Base-by-base conservation (phyloP, 2,888 invertebrate genomes). In the Pristionchus arcanus region DNA sequence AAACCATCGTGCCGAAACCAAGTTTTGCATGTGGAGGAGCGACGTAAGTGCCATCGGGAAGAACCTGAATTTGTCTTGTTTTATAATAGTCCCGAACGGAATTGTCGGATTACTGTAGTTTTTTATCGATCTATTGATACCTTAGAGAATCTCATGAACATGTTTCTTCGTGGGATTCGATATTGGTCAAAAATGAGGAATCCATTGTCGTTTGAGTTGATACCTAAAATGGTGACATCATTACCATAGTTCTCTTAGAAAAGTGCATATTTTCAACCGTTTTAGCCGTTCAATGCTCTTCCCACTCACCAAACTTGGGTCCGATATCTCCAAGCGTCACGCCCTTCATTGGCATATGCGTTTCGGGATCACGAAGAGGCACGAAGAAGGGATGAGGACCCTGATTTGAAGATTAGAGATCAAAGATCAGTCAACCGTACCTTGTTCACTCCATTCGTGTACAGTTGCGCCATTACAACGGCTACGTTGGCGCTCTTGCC, bases 261-360 rank as follows among this genome's bases (percentile, higher is more conserved):
- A 42, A 42, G 9, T 42, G n/a, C n/a, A 42, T 42, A 42, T 42
- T 9, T 49, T 49, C n/a, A 49, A 0, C 3, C 42, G 42, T 49
- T 7, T 49, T 49, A 49, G 4, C 42, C 63, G 13, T 31, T 71
- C 31, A 31, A 9, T 9, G 21, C 1, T 63, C 21, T 1, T 15
- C 2, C 11, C 13, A 53, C 87, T 68, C 19, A 88, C 91, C 90
- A 25, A 91, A 71, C 87, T 91, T 98, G 87, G 97, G 97, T 0
- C 98, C 98, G 93, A 98, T 98, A 96, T 98, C 98, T 7, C 98
- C 98, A 88, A 98, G 96, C 95, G 97, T 97, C 91, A 98, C 97
- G 77, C 97, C 97, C 53, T 89, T 90, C 93, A 98, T 95, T 0
- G 98, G 98, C 96, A 97, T 96, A 95, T 98, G 98, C 0, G 97